phyloP scores from a whole-genome alignment of 2,888 invertebrate genomes.

The Exephanes ischioxanthus region DNA sequence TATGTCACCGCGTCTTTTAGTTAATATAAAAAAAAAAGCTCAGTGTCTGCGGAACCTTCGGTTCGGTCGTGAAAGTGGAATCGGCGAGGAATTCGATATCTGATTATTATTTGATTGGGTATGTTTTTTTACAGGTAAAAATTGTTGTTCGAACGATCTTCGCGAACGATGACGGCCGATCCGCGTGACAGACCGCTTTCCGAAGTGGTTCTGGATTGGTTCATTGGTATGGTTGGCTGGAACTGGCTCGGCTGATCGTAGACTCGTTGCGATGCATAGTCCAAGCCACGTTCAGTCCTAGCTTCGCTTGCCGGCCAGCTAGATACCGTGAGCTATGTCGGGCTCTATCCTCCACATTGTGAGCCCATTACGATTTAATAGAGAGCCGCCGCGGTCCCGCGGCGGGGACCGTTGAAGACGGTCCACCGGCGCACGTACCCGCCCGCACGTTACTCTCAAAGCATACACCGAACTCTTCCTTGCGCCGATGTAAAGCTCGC shows the following conservation, averaged over 20 bases:
- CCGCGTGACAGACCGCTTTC: slow-evolving; percentile 26
- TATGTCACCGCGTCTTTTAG: no score
- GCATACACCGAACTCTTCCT: slow-evolving; percentile 61
- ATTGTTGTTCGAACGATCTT: not conserved
- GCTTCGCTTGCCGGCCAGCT: slow-evolving; percentile 50
- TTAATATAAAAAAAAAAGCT: no score
- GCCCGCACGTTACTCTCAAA: slow-evolving; percentile 64
- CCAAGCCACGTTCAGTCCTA: slow-evolving; percentile 43
- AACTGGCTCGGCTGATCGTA: slow-evolving; percentile 67
- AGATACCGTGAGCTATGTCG: slow-evolving; percentile 59
- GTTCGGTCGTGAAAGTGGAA: no score
- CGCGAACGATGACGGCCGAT: not conserved
- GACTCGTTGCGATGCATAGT: slow-evolving; percentile 41
- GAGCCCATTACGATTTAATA: slow-evolving; percentile 83
- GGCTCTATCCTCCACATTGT: slow-evolving; percentile 79
- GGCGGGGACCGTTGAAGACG: slow-evolving; percentile 67
- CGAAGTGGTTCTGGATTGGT: slow-evolving; percentile 62
- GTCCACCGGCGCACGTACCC: slow-evolving; percentile 71
- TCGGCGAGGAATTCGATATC: no score
- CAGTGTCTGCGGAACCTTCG: no score
- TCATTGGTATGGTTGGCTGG: slow-evolving; percentile 65
- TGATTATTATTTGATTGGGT: not conserved
- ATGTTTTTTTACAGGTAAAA: not conserved
- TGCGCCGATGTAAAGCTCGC: not conserved
- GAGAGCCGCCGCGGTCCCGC: slow-evolving; percentile 67